Base-by-base conservation (phyloP, 2,888 invertebrate species). In the Bombylius major region DNA sequence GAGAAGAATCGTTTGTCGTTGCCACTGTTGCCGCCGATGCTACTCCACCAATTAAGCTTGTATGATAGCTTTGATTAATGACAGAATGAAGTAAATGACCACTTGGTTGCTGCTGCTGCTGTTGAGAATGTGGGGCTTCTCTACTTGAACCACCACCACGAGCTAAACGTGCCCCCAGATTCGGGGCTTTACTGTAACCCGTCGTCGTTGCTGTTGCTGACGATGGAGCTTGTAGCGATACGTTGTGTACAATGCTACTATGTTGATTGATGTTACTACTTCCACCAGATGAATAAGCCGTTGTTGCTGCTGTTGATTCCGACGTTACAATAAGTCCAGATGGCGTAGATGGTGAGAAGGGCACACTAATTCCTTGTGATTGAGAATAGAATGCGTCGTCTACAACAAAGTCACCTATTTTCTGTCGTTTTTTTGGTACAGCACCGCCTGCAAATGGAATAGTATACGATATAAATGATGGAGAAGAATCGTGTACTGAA, bases 131-230 rank as follows among this genome's bases (percentile, higher is more conserved):
- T 54, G 58, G 55, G 59, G 59, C 62, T 59, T 65, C 62, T 59
- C 60, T 62, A 62, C 65, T 65, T 62, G 64, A 65, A 64, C 67
- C 65, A 65, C 66, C 65, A 63, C 64, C 64, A 61, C 67, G 65
- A 56, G 66, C 65, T 62, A 67, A 65, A 61, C 70, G 69, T 65
- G 71, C 70, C 69, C 70, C 71, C 70, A 70, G 69, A 65, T 69
- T 67, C 65, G 69, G 66, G 67, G 69, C 67, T 66, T 67, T 68
- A 59, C 67, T 69, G 66, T 68, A 68, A 60, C 69, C 68, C 63
- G 69, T 68, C 69, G 70, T 67, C 65, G 68, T 66, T 66, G 65
- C 61, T 67, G 66, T 58, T 64, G 63, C 62, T 65, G 63, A 60
- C 47, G 54, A 50, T 23, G 23, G 39, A 49, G 58, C 52, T 54